These are phyloP conservation scores for Acrobasis consociella DNA, from an alignment of 2,888 invertebrate species.

Conservation along the genomic window DNA sequence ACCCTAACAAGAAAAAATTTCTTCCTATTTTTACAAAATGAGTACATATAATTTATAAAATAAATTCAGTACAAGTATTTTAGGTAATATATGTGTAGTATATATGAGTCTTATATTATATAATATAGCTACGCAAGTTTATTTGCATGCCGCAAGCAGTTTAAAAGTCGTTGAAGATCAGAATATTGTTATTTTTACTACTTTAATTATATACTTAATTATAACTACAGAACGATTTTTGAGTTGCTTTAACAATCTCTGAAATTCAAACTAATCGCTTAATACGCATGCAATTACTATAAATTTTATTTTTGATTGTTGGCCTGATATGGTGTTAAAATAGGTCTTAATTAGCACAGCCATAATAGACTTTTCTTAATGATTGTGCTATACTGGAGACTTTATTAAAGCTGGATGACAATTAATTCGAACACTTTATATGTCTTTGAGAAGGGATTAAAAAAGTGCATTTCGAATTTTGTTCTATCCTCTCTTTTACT, in stretches of 20 bases:
- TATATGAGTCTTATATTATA: no score
- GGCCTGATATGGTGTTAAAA: conserved; percentile 27
- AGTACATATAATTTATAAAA: no score
- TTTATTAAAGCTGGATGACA: not conserved
- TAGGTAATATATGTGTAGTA: no score
- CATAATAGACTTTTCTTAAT: not conserved
- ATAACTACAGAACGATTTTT: not conserved
- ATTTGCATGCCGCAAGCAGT: not conserved
- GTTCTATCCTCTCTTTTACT: no score
- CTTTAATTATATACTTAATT: not conserved
- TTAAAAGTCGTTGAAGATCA: not conserved
- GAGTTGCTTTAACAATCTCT: not conserved
- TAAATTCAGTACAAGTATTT: no score
- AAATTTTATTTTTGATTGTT: conserved; percentile 35
- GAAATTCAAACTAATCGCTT: conserved; percentile 4
- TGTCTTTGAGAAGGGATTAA: no score
- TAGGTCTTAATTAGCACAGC: conserved; percentile 3
- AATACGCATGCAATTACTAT: conserved; percentile 27
- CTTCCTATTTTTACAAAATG: no score
- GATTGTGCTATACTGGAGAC: not conserved
- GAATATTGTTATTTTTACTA: not conserved
- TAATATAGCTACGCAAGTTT: no score
- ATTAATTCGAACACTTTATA: not conserved
- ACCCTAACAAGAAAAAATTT: no score
- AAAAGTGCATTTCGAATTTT: no score